Evolutionary conservation across 2,888 invertebrate species (phyloP).

Genomic region (Ecdyonurus torrentis): DNA sequence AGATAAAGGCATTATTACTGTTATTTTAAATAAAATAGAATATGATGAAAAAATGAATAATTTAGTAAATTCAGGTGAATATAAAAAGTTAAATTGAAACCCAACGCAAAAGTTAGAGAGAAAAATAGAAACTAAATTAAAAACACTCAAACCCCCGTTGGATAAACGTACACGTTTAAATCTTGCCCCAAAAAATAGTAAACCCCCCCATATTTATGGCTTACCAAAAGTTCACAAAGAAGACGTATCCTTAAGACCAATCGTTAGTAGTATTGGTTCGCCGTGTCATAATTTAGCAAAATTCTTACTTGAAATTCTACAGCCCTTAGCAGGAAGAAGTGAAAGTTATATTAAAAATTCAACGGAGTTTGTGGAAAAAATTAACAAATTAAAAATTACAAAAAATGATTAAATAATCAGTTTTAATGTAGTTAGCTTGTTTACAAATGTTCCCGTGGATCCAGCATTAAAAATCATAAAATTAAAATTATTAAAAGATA

Average conservation of each 20-base stretch:
- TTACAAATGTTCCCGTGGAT: background rate
- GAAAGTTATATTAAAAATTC: background rate
- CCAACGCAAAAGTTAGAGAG: background rate
- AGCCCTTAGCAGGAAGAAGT: background rate
- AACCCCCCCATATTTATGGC: background rate
- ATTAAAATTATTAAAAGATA: background rate
- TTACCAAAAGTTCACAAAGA: background rate
- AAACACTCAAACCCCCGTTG: background rate
- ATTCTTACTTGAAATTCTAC: background rate
- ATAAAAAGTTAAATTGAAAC: background rate
- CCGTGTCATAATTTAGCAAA: background rate
- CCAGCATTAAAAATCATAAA: background rate
- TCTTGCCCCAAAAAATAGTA: background rate
- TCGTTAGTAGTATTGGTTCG: background rate
- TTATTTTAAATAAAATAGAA: background rate
- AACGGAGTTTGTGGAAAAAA: background rate
- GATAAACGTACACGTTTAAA: background rate
- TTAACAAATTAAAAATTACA: background rate
- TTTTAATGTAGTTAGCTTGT: background rate
- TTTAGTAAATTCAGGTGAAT: background rate
- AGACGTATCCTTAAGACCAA: background rate
- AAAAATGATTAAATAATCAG: background rate
- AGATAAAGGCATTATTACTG: background rate
- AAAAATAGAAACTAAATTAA: background rate
- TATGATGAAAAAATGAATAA: background rate